Evolutionary conservation across 2,113 vertebrate genomes (phyloP).

Genomic region (Arizona elegans): DNA sequence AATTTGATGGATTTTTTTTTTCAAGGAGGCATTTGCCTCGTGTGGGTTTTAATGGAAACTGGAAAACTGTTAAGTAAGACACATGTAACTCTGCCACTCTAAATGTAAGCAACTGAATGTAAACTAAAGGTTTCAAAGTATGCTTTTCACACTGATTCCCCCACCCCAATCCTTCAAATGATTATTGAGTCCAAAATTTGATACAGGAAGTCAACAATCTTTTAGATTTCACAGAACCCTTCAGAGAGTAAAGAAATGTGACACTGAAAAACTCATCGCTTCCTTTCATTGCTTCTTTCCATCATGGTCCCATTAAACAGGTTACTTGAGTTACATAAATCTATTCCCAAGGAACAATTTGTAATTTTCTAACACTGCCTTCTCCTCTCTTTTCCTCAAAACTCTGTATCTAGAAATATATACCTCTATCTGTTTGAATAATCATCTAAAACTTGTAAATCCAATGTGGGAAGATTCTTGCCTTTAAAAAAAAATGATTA

Average conservation of each 20-base stretch:
- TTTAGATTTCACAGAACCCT: neutral
- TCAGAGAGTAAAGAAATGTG: neutral
- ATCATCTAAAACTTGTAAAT: neutral
- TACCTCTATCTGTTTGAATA: neutral
- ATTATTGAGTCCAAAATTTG: neutral
- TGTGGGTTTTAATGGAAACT: constrained; percentile 23
- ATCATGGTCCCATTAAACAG: neutral
- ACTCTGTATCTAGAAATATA: neutral
- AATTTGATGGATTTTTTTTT: constrained; percentile 5
- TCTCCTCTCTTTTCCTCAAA: neutral
- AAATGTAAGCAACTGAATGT: neutral
- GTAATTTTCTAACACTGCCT: neutral
- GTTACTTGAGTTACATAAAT: neutral
- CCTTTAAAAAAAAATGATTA: neutral
- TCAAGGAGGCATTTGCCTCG: neutral
- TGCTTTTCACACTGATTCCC: neutral
- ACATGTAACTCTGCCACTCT: neutral
- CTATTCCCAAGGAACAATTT: neutral
- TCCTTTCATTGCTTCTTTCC: neutral
- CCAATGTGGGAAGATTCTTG: neutral
- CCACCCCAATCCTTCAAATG: neutral
- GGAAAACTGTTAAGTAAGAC: neutral
- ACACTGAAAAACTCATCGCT: neutral
- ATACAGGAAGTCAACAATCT: neutral
- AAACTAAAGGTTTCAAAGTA: neutral